Conservation (phyloP, 2,113 vertebrate species). For the Cryptomyrus ogoouensis region DNA sequence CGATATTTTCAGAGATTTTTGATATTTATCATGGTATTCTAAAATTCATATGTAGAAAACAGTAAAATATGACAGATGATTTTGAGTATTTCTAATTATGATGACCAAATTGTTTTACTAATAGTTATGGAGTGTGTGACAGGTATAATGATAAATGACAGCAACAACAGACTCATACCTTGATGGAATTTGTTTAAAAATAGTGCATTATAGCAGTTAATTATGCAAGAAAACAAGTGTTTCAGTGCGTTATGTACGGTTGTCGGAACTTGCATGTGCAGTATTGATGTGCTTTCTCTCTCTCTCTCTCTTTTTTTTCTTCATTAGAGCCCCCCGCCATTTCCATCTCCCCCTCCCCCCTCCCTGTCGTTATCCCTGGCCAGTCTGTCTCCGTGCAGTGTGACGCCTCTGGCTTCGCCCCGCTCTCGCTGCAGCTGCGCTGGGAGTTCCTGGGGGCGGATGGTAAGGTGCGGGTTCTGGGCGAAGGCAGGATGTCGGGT, state of each 20-base stretch:
- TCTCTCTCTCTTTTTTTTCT: not conserved
- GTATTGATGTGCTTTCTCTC: not conserved
- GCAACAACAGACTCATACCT: too few relatives aligned
- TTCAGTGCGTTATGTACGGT: not conserved
- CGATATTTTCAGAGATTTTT: too few relatives aligned
- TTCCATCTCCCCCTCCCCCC: constrained; percentile 48
- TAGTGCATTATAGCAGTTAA: too few relatives aligned
- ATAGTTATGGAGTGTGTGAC: too few relatives aligned
- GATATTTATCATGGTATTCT: too few relatives aligned
- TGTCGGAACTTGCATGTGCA: not conserved
- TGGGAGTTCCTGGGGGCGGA: constrained; percentile 54
- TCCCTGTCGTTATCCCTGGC: constrained; percentile 53
- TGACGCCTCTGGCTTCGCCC: constrained; percentile 65
- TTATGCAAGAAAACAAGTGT: too few relatives aligned
- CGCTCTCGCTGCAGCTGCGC: constrained; percentile 60
- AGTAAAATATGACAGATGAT: too few relatives aligned
- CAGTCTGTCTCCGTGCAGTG: constrained; percentile 55
- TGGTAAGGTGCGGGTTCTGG: constrained; percentile 40
- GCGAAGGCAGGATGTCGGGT: constrained; percentile 51
- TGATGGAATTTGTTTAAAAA: too few relatives aligned
- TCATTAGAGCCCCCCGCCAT: constrained; percentile 45
- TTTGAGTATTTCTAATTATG: too few relatives aligned
- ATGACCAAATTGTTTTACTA: too few relatives aligned
- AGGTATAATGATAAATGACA: too few relatives aligned
- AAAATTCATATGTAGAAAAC: too few relatives aligned